Base-by-base conservation (phyloP, 2,797 vertebrate species). In the Clarias platycephalus region DNA sequence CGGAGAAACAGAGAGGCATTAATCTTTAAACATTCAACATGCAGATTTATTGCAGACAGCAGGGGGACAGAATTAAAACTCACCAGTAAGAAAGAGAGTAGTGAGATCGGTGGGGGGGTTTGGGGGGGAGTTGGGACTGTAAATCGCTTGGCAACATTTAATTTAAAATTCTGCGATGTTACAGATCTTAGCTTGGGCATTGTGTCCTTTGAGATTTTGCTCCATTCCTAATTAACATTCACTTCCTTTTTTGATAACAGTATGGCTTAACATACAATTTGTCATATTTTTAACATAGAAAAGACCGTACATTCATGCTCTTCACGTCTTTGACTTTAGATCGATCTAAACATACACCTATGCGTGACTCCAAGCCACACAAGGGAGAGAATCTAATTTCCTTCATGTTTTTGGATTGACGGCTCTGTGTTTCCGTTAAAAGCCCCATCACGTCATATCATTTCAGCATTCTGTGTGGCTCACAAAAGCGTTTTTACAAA, bases 21-120 rank as follows among this genome's bases (percentile, higher is more conserved):
- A 94, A 96, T 96, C 95, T 96, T 95, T 96, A 93, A 94, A 95
- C 93, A 92, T 94, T 92, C 93, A 93, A 90, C 88, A 89, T 91
- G 90, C 91, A 91, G 89, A 92, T 92, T 89, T 90, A 91, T 89
- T 87, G 88, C 89, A 86, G 84, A 90, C 88, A 90, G 87, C 84
- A 75, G 89, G 85, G 89, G 85, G 84, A 89, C 86, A 89, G 87
- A 89, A 91, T 90, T 90, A 91, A 89, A 85, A 81, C 84, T 81
- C 84, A 70, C 71, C 64, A 63, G 53, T 83, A 88, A 84, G 66
- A 86, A 74, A 49, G 49, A 84, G 67, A 79, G 79, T 79, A 75
- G 81, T 63, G 55, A 78, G 18, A 75, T 24, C 9, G 40, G 40
- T 7, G 34, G 26, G 26, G 8, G 16, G 1, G 40, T 4, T 4